Base-by-base conservation (phyloP, 2,797 vertebrate genomes). In the Oryzias dopingdopingensis region DNA sequence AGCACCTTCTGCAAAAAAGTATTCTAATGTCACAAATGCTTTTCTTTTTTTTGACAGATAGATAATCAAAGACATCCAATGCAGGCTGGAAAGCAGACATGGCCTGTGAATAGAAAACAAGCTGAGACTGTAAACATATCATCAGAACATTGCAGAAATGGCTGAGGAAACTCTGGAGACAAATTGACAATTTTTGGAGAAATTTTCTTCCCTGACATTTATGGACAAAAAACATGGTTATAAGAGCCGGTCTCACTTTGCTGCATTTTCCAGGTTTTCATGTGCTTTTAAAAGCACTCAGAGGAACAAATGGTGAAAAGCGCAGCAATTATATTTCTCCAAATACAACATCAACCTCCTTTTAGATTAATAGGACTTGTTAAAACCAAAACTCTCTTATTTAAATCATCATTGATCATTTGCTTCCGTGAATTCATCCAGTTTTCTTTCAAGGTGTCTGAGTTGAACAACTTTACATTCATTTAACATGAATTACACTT, bases 191-290 rank as follows among this genome's bases (percentile, higher is more conserved):
- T 71, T 60, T 63, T 10, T 13, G 14, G 18, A 46, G 18, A 20
- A 22, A 46, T 46, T 20, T 53, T 61, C 61, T 62, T 43, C 26
- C 6, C 15, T n/a, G 24, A 3, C 48, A 32, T 50, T 49, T 18
- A 68, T 12, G 74, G 59, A 72, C 73, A 79, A 76, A 74, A 59
- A 65, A 46, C 37, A 48, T 5, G 6, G 23, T 48, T 57, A 54
- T 78, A 73, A 65, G 42, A 67, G 70, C 14, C 24, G 37, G 69
- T 54, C 53, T 73, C 45, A 65, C 49, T 65, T 62, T 62, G 17
- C 52, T 46, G 44, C 15, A 16, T 17, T 51, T 37, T 0, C 29
- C 13, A 60, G 53, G 49, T 58, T 59, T 59, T 29, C 14, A 42
- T 54, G 46, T 52, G 47, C 17, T 53, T 23, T 59, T 48, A 70